Percentiles rank a stretch among this genome's conserved stretches.
Evolutionary conservation across 2,113 vertebrate genomes (phyloP).

Genomic region (Anoura caudifer): DNA sequence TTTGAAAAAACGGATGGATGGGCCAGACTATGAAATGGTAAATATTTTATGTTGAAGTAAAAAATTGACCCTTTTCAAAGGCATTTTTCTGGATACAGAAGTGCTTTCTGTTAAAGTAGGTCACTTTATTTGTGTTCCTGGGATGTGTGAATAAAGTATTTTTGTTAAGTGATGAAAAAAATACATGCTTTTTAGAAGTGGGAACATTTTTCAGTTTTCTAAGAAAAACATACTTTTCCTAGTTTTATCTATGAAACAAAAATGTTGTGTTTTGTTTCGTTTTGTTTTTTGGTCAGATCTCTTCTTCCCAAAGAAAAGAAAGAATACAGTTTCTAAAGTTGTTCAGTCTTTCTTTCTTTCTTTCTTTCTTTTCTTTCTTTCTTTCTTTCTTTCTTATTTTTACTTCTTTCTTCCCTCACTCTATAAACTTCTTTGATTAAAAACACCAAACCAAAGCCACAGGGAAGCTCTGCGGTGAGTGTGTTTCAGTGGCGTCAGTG

Average conservation of each 20-base stretch:
- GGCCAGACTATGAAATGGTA: conserved; percentile 96
- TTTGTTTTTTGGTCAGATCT: neutral
- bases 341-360: neutral
- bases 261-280: neutral
- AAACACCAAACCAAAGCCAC: neutral
- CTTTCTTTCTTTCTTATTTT: neutral
- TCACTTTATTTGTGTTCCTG: neutral
- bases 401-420: neutral
- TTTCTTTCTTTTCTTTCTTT: neutral
- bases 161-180: neutral
- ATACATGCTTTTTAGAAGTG: neutral
- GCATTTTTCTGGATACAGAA: neutral
- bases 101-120: neutral
- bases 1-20: conserved; percentile 87
- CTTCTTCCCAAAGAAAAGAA: neutral
- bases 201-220: neutral
- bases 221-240: neutral
- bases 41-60: conserved; percentile 30
- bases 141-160: neutral
- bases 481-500: neutral
- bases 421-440: neutral
- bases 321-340: neutral
- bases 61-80: conserved; percentile 39
- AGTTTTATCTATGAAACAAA: neutral
- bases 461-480: neutral